Percentiles rank a stretch among this genome's conserved stretches.
Conservation (phyloP, 2,888 invertebrate species). For the Diloba caeruleocephala region DNA sequence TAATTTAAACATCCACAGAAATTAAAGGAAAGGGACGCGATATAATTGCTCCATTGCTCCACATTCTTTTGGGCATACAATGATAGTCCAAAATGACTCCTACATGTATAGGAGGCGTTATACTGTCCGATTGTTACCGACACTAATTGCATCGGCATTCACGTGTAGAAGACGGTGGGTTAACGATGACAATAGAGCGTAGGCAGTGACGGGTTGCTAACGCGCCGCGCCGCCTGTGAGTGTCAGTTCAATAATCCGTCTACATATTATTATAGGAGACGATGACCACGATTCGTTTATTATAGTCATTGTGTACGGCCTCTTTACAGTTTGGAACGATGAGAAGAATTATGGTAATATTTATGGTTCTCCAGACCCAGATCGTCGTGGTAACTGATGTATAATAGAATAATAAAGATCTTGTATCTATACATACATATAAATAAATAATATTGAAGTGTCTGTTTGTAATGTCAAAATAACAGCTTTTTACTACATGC, state of each 20-base stretch:
- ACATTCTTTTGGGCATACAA: not conserved
- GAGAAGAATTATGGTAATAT: too few species aligned
- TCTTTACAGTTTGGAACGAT: too few species aligned
- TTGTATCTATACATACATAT: too few species aligned
- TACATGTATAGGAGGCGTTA: slow-evolving; percentile 3
- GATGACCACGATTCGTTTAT: slow-evolving; percentile 6
- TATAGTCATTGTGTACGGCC: not conserved
- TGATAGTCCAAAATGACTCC: not conserved
- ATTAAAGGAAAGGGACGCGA: too few species aligned
- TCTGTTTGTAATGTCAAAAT: too few species aligned
- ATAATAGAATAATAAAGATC: too few species aligned
- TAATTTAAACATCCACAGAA: too few species aligned
- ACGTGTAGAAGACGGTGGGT: slow-evolving; percentile 29
- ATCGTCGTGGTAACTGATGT: too few species aligned
- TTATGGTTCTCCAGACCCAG: too few species aligned
- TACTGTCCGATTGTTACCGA: slow-evolving; percentile 3
- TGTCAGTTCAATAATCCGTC: slow-evolving; percentile 31
- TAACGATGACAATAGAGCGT: slow-evolving; percentile 33
- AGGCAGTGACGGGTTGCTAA: slow-evolving; percentile 24
- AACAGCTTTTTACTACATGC: too few species aligned
- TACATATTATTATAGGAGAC: slow-evolving; percentile 7
- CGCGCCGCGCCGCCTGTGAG: not conserved
- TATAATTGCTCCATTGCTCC: too few species aligned
- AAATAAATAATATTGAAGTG: too few species aligned
- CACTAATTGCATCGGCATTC: slow-evolving; percentile 18